A percentile compares a stretch with the other conserved stretches of the same genome.
Evolutionary conservation across 1,140 invertebrate genomes (phyloP).

Genomic region (Gryllus bimaculatus): DNA sequence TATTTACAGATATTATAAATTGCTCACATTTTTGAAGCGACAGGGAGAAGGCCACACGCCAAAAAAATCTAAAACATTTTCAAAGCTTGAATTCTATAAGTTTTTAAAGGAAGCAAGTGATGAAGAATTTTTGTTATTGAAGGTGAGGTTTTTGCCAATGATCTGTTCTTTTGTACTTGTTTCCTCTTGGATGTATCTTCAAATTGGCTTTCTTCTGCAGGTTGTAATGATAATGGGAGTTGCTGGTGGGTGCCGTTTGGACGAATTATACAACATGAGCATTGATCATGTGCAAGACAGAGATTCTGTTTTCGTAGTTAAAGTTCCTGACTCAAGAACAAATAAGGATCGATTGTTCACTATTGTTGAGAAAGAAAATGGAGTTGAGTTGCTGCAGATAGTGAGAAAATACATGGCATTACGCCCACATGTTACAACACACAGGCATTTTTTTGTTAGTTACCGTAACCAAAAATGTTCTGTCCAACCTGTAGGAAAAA

Average conservation of each 20-base stretch:
- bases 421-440: slow-evolving; percentile 18
- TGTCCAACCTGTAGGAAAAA: slow-evolving; percentile 22
- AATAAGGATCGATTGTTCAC: slow-evolving; percentile 13
- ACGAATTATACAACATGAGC: slow-evolving; percentile 11
- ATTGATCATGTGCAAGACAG: slow-evolving; percentile 12
- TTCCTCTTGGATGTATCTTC: background rate
- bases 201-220: slow-evolving; percentile 22
- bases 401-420: slow-evolving; percentile 23
- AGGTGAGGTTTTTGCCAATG: slow-evolving; percentile 14
- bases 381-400: slow-evolving; percentile 14
- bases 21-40: slow-evolving; percentile 20
- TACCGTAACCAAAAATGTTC: slow-evolving; percentile 29
- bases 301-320: slow-evolving; percentile 7
- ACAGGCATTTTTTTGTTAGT: slow-evolving; percentile 26
- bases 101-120: slow-evolving; percentile 23
- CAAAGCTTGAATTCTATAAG: slow-evolving; percentile 17
- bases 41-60: slow-evolving; percentile 16
- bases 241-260: slow-evolving; percentile 10
- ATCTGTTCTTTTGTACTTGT: background rate
- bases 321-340: slow-evolving; percentile 16
- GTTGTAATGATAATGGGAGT: slow-evolving; percentile 18
- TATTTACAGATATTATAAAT: slow-evolving; percentile 15
- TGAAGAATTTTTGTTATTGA: slow-evolving; percentile 20
- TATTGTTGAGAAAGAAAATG: slow-evolving; percentile 3
- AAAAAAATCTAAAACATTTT: slow-evolving; percentile 23